These are phyloP conservation scores for Meteorus colon DNA, from an alignment of 2,888 invertebrate species.

Conservation along the genomic window DNA sequence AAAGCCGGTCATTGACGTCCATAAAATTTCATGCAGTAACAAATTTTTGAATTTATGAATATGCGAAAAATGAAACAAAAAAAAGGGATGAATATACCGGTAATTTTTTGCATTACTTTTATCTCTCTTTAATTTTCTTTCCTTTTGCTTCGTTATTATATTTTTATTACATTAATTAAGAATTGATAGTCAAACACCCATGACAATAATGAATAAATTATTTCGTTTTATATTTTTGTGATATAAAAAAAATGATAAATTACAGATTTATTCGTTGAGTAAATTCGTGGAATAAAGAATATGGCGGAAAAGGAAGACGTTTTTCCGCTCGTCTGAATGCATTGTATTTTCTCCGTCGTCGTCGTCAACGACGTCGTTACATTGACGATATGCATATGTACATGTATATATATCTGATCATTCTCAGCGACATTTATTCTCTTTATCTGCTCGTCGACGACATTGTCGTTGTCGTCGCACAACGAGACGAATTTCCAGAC, in stretches of 20 bases:
- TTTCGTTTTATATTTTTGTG: neutral
- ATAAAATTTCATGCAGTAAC: conserved; percentile 2
- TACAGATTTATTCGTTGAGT: conserved; percentile 13
- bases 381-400: conserved; percentile 7
- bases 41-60: neutral
- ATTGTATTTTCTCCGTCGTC: conserved; percentile 28
- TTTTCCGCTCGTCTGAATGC: conserved; percentile 46
- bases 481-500: conserved; percentile 8
- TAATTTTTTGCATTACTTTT: neutral
- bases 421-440: conserved; percentile 33
- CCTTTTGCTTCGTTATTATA: neutral
- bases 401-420: conserved; percentile 6
- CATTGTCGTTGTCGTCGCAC: neutral
- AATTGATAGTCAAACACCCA: neutral
- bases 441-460: conserved; percentile 24
- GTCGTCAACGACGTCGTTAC: conserved; percentile 23
- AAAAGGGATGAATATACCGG: neutral
- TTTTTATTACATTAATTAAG: neutral
- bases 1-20: conserved; percentile 34
- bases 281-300: conserved; percentile 15
- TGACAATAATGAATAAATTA: neutral
- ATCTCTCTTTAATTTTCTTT: neutral
- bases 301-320: conserved; percentile 30
- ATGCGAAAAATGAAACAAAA: neutral
- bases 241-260: neutral